Base-by-base conservation (phyloP, 2,797 vertebrate genomes). In the Darevskia mixta region DNA sequence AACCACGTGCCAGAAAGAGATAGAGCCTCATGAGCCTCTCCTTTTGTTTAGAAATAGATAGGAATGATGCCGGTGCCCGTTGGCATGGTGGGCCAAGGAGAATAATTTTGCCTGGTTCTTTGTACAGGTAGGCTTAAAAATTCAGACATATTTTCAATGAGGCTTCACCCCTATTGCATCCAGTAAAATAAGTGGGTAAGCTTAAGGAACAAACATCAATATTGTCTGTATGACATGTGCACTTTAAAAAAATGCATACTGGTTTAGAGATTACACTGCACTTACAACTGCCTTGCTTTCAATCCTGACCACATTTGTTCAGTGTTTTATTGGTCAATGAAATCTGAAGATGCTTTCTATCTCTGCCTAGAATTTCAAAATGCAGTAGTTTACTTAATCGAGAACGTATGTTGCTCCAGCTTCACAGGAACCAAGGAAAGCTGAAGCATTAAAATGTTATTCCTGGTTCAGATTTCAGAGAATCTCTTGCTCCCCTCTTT, bases 301-400 rank as follows among this genome's bases (percentile, higher is more conserved):
- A 80, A 9, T 61, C 35, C 38, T 38, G 35, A 32, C n/a, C 32
- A 8, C 79, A 20, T 23, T 41, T 23, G 20, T 17, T 64, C 55
- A 27, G 58, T 80, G 58, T 35, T 80, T 80, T 80, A 64, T 61
- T 38, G 32, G 79, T 27, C 79, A 80, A 64, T 80, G 55, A 80
- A 80, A 80, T 23, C 3, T 9, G 20, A 64, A 80, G 55, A 64
- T 61, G 17, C 55, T 23, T 64, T n/a, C 27, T 79, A 18, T 64
- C 32, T 64, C 58, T 25, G 79, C n/a, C 32, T 61, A 35, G 66
- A 38, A 38, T 23, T 20, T 64, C 35, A 55, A 38, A 32, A 58
- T 4, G 3, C 29, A 20, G 77, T 45, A 29, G 35, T 72, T 72
- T 72, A 72, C 32, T 72, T 72, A 32, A 72, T 35, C 11, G 32